Evolutionary conservation across 2,113 vertebrate genomes (phyloP), one percentile per base, ranked within the genome.

Genomic region (Halcyon malimbica): DNA sequence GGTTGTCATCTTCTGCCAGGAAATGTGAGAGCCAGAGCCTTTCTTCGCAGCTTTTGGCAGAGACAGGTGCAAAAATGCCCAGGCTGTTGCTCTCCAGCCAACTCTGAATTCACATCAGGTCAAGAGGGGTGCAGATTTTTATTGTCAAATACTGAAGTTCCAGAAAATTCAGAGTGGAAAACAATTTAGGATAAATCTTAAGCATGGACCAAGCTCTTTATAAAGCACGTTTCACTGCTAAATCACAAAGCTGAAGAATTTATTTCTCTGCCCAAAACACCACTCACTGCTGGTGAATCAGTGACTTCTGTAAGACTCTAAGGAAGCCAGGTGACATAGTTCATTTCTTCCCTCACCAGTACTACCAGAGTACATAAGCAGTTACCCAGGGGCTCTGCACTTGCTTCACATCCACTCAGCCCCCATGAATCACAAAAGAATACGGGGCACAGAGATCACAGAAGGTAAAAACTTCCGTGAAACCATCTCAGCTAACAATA

Each of bases 281-380:
- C 6, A 16, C 37, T 64, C 29, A 3, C 26, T 78, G 17, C 5
- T 53, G 53, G 16, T 46, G 44, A 92, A n/a, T 6, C 4, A 11
- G 12, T 39, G 16, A 57, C 39, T 91, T 81, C 37, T 69, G 31
- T 31, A 65, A 37, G 82, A 17, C 11, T 31, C 21, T 48, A 20
- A 50, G 63, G 75, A 76, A 82, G 19, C 14, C 14, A 16, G 17
- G 74, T 62, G n/a, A 42, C 26, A 16, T 8, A 44, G 25, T 25
- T 80, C 6, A 28, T 50, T 77, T 5, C 31, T 80, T 62, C 53
- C 20, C 71, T 82, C 26, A 12, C 31, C 9, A 1, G 3, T 17
- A 14, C 29, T 48, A 4, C 31, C 42, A 14, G 39, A 23, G 35
- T 13, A 33, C 0, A 0, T 53, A 39, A 39, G 31, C 23, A 28